phyloP scores from a whole-genome alignment of 2,888 invertebrate species.

The Drosophila neotestacea region DNA sequence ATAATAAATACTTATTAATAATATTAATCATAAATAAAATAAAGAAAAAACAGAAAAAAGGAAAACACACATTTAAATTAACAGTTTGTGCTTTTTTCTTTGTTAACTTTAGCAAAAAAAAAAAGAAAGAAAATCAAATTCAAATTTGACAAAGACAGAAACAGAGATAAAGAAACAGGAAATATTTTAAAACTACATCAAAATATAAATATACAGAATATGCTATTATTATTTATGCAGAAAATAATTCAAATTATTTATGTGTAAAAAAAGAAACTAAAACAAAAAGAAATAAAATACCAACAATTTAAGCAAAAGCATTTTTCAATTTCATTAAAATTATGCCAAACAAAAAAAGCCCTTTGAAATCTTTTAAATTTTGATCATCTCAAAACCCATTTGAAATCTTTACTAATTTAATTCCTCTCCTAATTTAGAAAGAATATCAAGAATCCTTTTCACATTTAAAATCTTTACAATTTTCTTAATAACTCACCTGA shows the following conservation, averaged over 20 bases:
- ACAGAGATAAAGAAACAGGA: slow-evolving; percentile 31
- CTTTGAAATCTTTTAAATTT: background rate
- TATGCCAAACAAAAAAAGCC: background rate
- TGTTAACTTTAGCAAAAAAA: slow-evolving; percentile 54
- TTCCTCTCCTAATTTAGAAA: no score
- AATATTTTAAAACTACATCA: slow-evolving; percentile 44
- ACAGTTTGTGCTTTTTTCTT: slow-evolving; percentile 64
- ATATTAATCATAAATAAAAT: slow-evolving; percentile 60
- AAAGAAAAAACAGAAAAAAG: slow-evolving; percentile 21
- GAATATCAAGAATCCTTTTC: no score
- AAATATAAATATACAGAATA: slow-evolving; percentile 31
- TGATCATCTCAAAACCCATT: no score
- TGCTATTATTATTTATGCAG: slow-evolving; percentile 63
- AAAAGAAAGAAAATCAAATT: background rate
- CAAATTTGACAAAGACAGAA: background rate
- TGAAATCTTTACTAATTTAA: no score
- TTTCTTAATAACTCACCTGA: no score
- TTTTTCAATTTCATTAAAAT: background rate
- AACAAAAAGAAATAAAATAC: slow-evolving; percentile 37
- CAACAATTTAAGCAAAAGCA: slow-evolving; percentile 24
- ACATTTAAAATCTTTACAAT: no score
- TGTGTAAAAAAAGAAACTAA: slow-evolving; percentile 55
- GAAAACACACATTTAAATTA: slow-evolving; percentile 29
- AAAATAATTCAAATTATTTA: slow-evolving; percentile 67
- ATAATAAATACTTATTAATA: slow-evolving; percentile 45